Conservation (phyloP, 2,797 vertebrate genomes). For the Centroberyx gerrardi region DNA sequence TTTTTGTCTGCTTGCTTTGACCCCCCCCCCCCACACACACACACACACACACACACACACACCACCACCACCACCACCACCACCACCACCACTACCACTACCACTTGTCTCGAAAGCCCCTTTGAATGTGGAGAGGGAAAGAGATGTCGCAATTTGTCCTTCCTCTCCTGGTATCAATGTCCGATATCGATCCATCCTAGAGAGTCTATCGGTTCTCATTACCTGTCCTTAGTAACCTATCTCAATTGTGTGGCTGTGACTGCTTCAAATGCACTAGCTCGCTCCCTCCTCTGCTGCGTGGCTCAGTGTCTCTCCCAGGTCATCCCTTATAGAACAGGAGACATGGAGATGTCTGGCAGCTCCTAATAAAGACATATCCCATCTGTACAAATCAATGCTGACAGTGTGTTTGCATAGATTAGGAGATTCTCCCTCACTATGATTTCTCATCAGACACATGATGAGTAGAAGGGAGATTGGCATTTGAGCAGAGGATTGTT, state of each 20-base stretch:
- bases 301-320: slow-evolving; percentile 49
- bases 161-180: slow-evolving; percentile 80
- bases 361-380: slow-evolving; percentile 85
- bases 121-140: slow-evolving; percentile 64
- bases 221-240: slow-evolving; percentile 85
- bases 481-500: slow-evolving; percentile 75
- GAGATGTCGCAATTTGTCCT: slow-evolving; percentile 81
- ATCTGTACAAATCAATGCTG: slow-evolving; percentile 84
- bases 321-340: slow-evolving; percentile 50
- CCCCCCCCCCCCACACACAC: background rate
- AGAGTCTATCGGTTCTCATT: slow-evolving; percentile 85
- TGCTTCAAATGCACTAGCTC: slow-evolving; percentile 62
- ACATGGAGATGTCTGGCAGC: slow-evolving; percentile 70
- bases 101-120: slow-evolving; percentile 52
- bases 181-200: slow-evolving; percentile 77
- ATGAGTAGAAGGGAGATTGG: slow-evolving; percentile 80
- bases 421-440: slow-evolving; percentile 78
- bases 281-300: slow-evolving; percentile 15
- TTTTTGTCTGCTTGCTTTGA: slow-evolving; percentile 36
- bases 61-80: background rate
- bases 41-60: background rate
- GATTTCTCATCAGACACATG: slow-evolving; percentile 83
- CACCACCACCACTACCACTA: background rate
- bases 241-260: slow-evolving; percentile 80
- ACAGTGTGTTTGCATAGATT: slow-evolving; percentile 87